Conservation (phyloP, 2,888 invertebrate species). For the Tenthredo notha region DNA sequence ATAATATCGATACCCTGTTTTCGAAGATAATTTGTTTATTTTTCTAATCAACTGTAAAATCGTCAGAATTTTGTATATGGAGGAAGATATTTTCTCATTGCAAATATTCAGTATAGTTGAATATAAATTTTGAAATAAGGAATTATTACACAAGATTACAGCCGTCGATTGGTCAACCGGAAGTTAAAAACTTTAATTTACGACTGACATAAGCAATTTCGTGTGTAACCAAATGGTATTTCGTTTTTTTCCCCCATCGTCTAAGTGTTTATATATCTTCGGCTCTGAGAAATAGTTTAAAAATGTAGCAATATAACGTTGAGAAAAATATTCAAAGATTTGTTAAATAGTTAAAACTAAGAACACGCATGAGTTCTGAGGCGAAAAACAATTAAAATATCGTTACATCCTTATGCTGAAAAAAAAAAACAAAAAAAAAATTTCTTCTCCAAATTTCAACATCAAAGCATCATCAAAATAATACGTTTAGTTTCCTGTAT, state of each 20-base stretch:
- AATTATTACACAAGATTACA: not conserved
- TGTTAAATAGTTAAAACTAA: not conserved
- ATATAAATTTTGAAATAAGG: not conserved
- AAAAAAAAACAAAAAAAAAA: not conserved
- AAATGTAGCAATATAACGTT: constrained; percentile 7
- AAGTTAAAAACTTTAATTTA: constrained; percentile 27
- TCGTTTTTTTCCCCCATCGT: not conserved
- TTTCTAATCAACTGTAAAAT: too few relatives aligned
- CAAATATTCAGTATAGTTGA: not conserved
- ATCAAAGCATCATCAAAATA: not conserved
- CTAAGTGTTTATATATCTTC: not conserved
- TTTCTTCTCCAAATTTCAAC: too few relatives aligned
- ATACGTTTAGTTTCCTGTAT: not conserved
- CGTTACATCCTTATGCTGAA: not conserved
- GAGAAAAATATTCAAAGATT: not conserved
- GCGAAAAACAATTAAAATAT: not conserved
- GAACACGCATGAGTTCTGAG: not conserved
- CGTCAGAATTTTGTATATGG: too few relatives aligned
- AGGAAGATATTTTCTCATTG: not conserved
- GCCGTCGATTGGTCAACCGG: constrained; percentile 16
- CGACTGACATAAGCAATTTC: constrained; percentile 9
- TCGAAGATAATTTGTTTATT: too few relatives aligned
- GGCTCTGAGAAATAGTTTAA: not conserved
- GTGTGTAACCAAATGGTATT: constrained; percentile 8
- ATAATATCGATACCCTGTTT: too few relatives aligned